phyloP scores from a whole-genome alignment of 2,888 invertebrate genomes.

The Diarsia mendica region DNA sequence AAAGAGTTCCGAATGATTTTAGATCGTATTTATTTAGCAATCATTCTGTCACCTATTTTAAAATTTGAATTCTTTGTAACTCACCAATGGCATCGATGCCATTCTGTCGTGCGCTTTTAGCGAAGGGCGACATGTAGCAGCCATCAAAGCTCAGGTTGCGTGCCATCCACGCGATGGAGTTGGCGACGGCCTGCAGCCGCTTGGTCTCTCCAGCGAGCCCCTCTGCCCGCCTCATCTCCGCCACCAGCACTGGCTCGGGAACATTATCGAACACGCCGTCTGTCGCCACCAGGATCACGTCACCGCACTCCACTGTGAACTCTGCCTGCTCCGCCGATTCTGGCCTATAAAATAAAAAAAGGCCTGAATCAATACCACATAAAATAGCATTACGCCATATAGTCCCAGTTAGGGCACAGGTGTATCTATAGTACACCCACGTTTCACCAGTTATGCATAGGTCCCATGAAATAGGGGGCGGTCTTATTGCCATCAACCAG shows the following conservation, averaged over 20 bases:
- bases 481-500: too few relatives aligned
- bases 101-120: slow-evolving; percentile 97
- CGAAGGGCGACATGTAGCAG: slow-evolving; percentile 98
- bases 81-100: slow-evolving; percentile 97
- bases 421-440: too few relatives aligned
- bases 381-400: too few relatives aligned
- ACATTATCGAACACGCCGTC: slow-evolving; percentile 99
- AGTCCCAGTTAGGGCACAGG: too few relatives aligned
- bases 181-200: slow-evolving; percentile 96
- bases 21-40: not conserved
- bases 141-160: slow-evolving; percentile 98
- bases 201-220: slow-evolving; percentile 90
- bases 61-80: slow-evolving; percentile 12
- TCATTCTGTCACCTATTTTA: not conserved
- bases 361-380: not conserved
- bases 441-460: too few relatives aligned
- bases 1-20: not conserved
- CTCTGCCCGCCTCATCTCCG: slow-evolving; percentile 94
- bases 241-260: slow-evolving; percentile 96
- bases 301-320: slow-evolving; percentile 97
- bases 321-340: slow-evolving; percentile 97
- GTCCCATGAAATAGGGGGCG: too few relatives aligned
- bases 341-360: slow-evolving; percentile 90
- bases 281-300: slow-evolving; percentile 98
- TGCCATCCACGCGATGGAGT: slow-evolving; percentile 98